Evolutionary conservation across 1,140 invertebrate genomes (phyloP).

Genomic region (Tetramorium parvispinum): DNA sequence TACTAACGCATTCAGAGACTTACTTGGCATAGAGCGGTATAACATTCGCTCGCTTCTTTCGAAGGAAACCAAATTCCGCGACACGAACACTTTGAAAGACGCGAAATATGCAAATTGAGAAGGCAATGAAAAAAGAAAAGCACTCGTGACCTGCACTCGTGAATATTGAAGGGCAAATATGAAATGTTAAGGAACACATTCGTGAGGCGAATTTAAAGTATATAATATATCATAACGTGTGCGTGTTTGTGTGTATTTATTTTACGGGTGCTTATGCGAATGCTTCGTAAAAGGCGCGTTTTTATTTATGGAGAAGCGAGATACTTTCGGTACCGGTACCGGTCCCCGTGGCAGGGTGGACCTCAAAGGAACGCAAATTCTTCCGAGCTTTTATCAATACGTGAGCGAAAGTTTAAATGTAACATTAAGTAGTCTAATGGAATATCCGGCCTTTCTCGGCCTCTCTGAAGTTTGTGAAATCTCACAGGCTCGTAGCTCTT

Average conservation of each 20-base stretch:
- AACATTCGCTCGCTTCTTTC: conserved; percentile 8
- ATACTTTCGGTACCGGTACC: not conserved
- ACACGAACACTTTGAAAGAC: conserved; percentile 33
- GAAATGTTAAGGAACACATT: conserved; percentile 45
- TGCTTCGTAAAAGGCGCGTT: not conserved
- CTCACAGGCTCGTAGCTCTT: not conserved
- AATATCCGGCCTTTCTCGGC: not conserved
- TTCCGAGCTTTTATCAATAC: conserved; percentile 23
- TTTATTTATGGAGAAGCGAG: conserved; percentile 30
- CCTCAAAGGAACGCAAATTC: conserved; percentile 45
- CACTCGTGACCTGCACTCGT: conserved; percentile 23
- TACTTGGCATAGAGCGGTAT: not conserved
- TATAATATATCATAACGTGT: conserved; percentile 27
- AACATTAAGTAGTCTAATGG: conserved; percentile 9
- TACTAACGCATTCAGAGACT: not conserved
- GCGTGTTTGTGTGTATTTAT: conserved; percentile 12
- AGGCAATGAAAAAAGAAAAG: conserved; percentile 10
- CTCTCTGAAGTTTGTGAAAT: not conserved
- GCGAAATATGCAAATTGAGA: conserved; percentile 24
- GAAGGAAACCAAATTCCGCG: conserved; percentile 37
- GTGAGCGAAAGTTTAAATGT: not conserved
- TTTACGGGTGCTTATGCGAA: conserved; percentile 28
- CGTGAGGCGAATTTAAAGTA: conserved; percentile 18
- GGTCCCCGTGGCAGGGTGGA: not conserved
- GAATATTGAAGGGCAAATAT: conserved; percentile 45